A percentile compares a stretch with the other conserved stretches of the same genome.
These are phyloP conservation scores for Drosophila mauritiana DNA, from an alignment of 1,140 invertebrate genomes.

Conservation along the genomic window DNA sequence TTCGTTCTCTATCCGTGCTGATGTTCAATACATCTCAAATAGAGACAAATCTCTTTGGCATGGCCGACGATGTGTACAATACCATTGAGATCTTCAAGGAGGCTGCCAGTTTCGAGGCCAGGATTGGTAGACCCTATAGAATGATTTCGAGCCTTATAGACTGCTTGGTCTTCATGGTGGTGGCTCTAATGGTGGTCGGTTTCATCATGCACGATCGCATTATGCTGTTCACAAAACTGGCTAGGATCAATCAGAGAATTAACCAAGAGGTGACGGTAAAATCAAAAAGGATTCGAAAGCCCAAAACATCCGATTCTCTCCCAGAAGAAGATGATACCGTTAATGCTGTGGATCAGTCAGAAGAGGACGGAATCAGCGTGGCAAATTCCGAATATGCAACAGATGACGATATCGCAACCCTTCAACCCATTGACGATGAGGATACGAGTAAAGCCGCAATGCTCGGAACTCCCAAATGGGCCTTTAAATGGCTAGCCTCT, in stretches of 20 bases:
- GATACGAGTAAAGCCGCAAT: neutral
- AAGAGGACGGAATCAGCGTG: neutral
- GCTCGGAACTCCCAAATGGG: constrained; percentile 23
- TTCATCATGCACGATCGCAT: constrained; percentile 14
- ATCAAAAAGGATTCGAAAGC: no score
- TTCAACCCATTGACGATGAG: constrained; percentile 1
- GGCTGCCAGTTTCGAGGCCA: constrained; percentile 23
- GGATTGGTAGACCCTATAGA: constrained; percentile 13
- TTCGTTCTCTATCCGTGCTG: neutral
- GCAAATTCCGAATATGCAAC: neutral
- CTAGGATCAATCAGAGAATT: neutral
- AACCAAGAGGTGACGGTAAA: neutral
- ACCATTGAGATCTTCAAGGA: constrained; percentile 21
- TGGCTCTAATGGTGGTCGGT: constrained; percentile 12
- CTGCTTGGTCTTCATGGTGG: constrained; percentile 28
- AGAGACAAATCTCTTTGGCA: constrained; percentile 37
- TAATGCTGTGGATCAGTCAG: neutral
- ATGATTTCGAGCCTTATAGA: constrained; percentile 11
- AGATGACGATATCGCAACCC: neutral
- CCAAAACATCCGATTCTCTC: neutral
- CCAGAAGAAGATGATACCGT: neutral
- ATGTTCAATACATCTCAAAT: constrained; percentile 22
- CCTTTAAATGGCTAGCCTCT: neutral
- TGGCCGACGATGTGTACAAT: constrained; percentile 54
- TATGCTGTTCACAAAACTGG: neutral